Base-by-base conservation (phyloP, 1,140 invertebrate genomes). In the Orussus abietinus region DNA sequence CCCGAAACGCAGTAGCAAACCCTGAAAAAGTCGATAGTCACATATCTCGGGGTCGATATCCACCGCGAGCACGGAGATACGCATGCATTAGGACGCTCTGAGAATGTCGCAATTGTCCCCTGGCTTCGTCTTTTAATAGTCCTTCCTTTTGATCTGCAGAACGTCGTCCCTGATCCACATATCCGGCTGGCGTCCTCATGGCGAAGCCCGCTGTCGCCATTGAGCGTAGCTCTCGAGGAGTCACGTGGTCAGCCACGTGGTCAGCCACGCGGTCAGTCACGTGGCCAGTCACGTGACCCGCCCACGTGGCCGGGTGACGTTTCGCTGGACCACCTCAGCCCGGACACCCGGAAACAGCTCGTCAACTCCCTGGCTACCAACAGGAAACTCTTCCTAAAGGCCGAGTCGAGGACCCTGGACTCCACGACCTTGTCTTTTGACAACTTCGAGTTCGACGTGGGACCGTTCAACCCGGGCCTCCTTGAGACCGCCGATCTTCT, bases 171-270 rank as follows among this genome's bases (percentile, higher is more conserved):
- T 29, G 36, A 52, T 9, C 57, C 55, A 5, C 42, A 55, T 11
- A 47, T 39, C 17, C 37, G 54, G 25, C 51, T 51, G 3, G 38
- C 42, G 5, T 7, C 38, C 12, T 6, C 42, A 6, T 9, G 26
- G 22, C 14, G 22, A 7, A 46, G 15, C 12, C 5, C 49, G 19
- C 42, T 38, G 10, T 36, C 42, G 0, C 48, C 55, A 6, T 22
- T 58, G 25, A 41, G 33, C 1, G 29, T 57, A 12, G 44, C 46
- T 20, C 32, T 58, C 32, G 55, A 58, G 3, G n/a, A 57, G 51
- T n/a, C 55, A 58, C 14, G 44, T 44, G 39, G 51, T 58, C n/a
- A n/a, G n/a, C n/a, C n/a, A n/a, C n/a, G n/a, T n/a, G n/a, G n/a
- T n/a, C n/a, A n/a, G n/a, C n/a, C n/a, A n/a, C n/a, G n/a, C n/a